Base-by-base conservation (phyloP, 2,113 vertebrate species). In the Melanostigma gelatinosum region DNA sequence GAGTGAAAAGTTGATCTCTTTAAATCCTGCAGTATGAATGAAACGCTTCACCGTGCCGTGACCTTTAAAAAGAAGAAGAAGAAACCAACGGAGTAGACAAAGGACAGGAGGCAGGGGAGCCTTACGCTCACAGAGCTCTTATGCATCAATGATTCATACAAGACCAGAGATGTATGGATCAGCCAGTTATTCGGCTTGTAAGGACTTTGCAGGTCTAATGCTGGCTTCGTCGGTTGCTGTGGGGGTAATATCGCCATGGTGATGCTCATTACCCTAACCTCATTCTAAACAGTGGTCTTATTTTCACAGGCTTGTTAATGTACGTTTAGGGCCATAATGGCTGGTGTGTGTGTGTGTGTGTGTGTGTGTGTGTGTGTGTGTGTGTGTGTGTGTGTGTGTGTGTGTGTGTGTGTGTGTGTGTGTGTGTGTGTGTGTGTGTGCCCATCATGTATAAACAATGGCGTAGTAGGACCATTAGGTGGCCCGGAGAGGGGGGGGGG, bases 61-160 rank as follows among this genome's bases (percentile, higher is more conserved):
- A 84, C 79, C 84, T 79, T 86, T 76, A 52, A 3, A 27, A 48
- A 55, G 46, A 7, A 66, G 55, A 65, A 62, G 29, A 29, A 29
- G 29, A 84, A 69, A 77, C 61, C 11, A 69, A 48, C 0, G 2
- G 4, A 18, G 16, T 2, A 58, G 58, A 78, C 60, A 83, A 78
- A 83, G 79, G 67, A 79, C 9, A 50, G 46, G 40, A 75, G 61
- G 58, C 38, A 8, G 22, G 67, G 38, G 20, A 81, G 27, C 70
- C 48, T 71, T 42, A 36, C 68, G 64, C 76, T 75, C 46, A 36
- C 66, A 24, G 44, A 68, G 52, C 20, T 75, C 24, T 62, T 32
- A 52, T 76, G 63, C 72, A 83, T 88, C 64, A 78, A 85, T 87
- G 76, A 91, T 75, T 89, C 86, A 93, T 84, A 71, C 66, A 22